phyloP scores from a whole-genome alignment of 2,888 invertebrate genomes.

The Mythimna pallens region DNA sequence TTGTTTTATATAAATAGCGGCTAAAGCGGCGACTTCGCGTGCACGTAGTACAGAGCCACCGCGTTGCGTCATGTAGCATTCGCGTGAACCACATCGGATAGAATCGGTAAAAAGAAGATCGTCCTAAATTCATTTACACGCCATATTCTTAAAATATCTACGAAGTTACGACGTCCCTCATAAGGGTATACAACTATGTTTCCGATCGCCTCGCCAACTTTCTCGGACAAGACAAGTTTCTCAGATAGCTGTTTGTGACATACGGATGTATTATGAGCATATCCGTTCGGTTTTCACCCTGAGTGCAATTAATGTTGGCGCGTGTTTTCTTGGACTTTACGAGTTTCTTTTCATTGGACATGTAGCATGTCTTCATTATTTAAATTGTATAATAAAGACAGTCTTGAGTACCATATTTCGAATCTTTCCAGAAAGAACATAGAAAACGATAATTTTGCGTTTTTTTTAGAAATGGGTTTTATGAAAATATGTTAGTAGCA shows the following conservation, averaged over 20 bases:
- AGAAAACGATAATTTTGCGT: too few relatives aligned
- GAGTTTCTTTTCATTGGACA: neutral
- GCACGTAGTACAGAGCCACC: too few relatives aligned
- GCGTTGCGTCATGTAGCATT: too few relatives aligned
- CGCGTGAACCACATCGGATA: too few relatives aligned
- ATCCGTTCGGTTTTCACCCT: slow-evolving; percentile 52
- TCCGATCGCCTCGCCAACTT: slow-evolving; percentile 43
- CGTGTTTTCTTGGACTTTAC: slow-evolving; percentile 8
- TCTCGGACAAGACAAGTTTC: slow-evolving; percentile 49
- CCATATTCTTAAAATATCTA: slow-evolving; percentile 6
- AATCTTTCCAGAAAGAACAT: neutral
- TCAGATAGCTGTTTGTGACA: slow-evolving; percentile 32
- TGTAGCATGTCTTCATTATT: neutral
- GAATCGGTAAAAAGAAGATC: too few relatives aligned
- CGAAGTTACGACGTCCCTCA: neutral
- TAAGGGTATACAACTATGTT: slow-evolving; percentile 32
- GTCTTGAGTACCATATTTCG: neutral
- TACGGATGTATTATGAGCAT: slow-evolving; percentile 45
- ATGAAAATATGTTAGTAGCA: too few relatives aligned
- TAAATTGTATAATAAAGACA: neutral
- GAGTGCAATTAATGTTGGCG: slow-evolving; percentile 26
- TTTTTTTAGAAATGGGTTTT: too few relatives aligned
- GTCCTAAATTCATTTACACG: too few relatives aligned
- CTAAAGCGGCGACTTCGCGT: too few relatives aligned
- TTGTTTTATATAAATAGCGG: too few relatives aligned